Evolutionary conservation across 2,113 vertebrate species (phyloP).

Genomic region (Pongo pygmaeus): DNA sequence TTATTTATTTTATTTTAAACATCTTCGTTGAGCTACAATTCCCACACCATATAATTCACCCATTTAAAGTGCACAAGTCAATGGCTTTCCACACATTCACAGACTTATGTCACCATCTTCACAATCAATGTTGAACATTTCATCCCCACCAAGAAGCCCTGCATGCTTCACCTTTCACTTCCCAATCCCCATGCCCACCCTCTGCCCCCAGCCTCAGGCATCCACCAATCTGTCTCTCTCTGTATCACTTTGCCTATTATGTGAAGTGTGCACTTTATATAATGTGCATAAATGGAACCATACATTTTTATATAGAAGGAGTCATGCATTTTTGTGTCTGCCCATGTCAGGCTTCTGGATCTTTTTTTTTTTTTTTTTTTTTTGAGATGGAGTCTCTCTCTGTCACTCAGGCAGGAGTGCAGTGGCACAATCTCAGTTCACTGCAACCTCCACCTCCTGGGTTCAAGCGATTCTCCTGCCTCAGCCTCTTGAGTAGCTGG

Average conservation of each 20-base stretch:
- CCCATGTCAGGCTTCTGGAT: background rate
- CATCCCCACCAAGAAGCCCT: background rate
- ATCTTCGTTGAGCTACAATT: too few relatives aligned
- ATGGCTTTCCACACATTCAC: accelerated
- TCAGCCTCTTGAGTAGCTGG: too few relatives aligned
- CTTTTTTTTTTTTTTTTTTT: background rate
- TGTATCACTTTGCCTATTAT: accelerated
- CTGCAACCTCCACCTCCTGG: too few relatives aligned
- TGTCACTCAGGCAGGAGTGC: too few relatives aligned
- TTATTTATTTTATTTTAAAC: background rate
- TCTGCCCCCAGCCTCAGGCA: background rate
- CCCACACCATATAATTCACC: accelerated
- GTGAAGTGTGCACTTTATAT: too few relatives aligned
- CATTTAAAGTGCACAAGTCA: too few relatives aligned
- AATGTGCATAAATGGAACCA: too few relatives aligned
- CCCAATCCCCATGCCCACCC: background rate
- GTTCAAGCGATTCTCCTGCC: too few relatives aligned
- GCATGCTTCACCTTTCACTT: background rate
- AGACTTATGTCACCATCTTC: background rate
- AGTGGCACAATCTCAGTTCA: too few relatives aligned
- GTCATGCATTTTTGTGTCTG: accelerated
- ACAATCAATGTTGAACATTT: background rate
- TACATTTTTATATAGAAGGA: background rate
- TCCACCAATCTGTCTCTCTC: accelerated
- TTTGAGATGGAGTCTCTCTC: too few relatives aligned